These are phyloP conservation scores for Esox niger DNA, from an alignment of 2,113 vertebrate species.

Conservation along the genomic window DNA sequence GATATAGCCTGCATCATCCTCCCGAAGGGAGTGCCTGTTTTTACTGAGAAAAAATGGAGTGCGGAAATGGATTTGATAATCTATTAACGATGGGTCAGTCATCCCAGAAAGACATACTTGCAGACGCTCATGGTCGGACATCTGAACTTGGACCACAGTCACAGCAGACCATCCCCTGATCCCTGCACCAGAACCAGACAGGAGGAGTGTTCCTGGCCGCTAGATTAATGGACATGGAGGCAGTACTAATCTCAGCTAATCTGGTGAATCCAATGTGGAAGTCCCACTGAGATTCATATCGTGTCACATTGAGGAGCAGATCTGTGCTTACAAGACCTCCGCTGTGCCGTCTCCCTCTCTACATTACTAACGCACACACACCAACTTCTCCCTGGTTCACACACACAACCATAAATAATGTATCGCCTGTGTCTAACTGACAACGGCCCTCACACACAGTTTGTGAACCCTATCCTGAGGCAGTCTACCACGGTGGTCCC, in stretches of 20 bases:
- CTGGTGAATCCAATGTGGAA: not conserved
- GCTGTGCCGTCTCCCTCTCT: not conserved
- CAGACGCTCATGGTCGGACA: conserved; percentile 39
- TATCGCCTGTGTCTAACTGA: conserved; percentile 38
- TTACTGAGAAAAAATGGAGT: not conserved
- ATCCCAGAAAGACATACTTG: conserved; percentile 26
- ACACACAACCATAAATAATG: conserved; percentile 40
- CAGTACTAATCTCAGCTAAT: not conserved
- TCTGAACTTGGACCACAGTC: conserved; percentile 48
- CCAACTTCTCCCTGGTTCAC: not conserved
- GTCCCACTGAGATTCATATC: not conserved
- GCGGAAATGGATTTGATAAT: not conserved
- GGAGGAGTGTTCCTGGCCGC: conserved; percentile 18
- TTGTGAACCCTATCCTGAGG: conserved; percentile 51
- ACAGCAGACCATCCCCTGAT: conserved; percentile 42
- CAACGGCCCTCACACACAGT: conserved; percentile 37
- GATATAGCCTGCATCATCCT: too few relatives aligned
- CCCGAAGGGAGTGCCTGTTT: not conserved
- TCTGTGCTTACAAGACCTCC: not conserved
- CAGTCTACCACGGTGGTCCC: conserved; percentile 62
- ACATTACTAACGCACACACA: conserved; percentile 15
- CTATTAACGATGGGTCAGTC: not conserved
- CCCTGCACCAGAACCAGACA: conserved; percentile 42
- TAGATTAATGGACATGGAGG: conserved; percentile 11
- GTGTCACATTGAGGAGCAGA: not conserved